Base-by-base conservation (phyloP, 2,797 vertebrate genomes). In the Sparidentex hasta region DNA sequence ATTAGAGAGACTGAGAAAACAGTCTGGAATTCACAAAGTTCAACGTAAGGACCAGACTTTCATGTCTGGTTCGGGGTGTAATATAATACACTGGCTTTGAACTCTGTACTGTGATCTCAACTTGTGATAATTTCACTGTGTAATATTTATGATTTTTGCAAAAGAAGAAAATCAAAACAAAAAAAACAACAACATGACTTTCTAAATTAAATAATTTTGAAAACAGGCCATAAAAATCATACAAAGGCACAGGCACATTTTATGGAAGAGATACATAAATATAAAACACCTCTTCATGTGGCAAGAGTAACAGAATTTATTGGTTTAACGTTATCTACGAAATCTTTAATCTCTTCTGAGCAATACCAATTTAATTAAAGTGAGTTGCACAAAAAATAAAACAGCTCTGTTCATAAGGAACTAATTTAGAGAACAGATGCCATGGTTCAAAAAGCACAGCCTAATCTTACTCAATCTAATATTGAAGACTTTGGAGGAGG, bases 41-140 rank as follows among this genome's bases (percentile, higher is more conserved):
- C 78, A 86, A 81, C 54, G 43, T 54, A 50, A 78, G 72, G 66
- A 74, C 72, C 71, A 90, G 65, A 84, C 56, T 70, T 85, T 79
- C 20, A 64, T 23, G 82, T 85, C 86, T 89, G 71, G 72, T 74
- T 76, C 72, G 78, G 75, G 56, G 62, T 63, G 33, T 67, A 54
- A 75, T 86, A 52, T 93, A 91, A 84, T 75, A 87, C 47, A 47
- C 46, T 78, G 9, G 25, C 88, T 92, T 90, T 94, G 82, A 92
- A 91, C 87, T 84, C 33, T 76, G 65, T 47, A 20, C 81, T 80
- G 54, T 83, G 86, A 92, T 90, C 74, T 76, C n/a, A 75, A 64
- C 70, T 74, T 68, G 58, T 71, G 85, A 93, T 91, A 70, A 90
- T 85, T 88, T 80, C 65, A 71, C 64, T 71, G 18, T 58, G 20